Base-by-base conservation (phyloP, 2,888 invertebrate genomes). In the Baccha elongata region DNA sequence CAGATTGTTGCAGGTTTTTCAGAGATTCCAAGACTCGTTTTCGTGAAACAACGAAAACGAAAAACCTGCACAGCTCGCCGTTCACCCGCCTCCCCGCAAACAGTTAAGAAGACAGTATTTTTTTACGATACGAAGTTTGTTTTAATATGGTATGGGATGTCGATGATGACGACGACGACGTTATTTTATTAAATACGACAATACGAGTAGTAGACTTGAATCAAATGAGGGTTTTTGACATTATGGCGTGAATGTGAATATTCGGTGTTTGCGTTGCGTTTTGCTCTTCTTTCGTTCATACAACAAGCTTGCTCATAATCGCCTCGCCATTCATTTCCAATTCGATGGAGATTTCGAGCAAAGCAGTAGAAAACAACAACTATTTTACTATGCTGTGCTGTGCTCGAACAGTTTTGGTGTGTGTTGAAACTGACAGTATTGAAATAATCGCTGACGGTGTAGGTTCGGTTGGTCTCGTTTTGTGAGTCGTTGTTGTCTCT, bases 381-480 rank as follows among this genome's bases (percentile, higher is more conserved):
- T 4, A 55, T 6, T 40, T 37, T 23, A 68, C 58, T 42, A 17
- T 32, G 32, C 11, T 53, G 62, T 65, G 58, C 40, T 58, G 58
- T 62, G 65, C 50, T 65, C 40, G 52, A 67, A 46, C 62, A 62
- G 46, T 62, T 32, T 50, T 52, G 37, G 48, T 64, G 73, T 50
- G 67, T 75, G 78, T 84, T 81, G 84, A 85, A 80, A 85, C 84
- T 69, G 87, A 83, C 88, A 89, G 87, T 88, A 89, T 88, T 89
- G 88, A 89, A 88, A 88, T 87, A 86, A 87, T 85, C 86, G 88
- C 88, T 84, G 85, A 50, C 85, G 84, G 85, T 86, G 88, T 85
- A 87, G 87, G 88, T 88, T 84, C 65, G 64, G 64, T 29, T 75
- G 68, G 60, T 76, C n/a, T 67, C 55, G 84, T 85, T 85, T 86